Conservation (phyloP, 1,140 invertebrate species). For the Drosophila repletoides region DNA sequence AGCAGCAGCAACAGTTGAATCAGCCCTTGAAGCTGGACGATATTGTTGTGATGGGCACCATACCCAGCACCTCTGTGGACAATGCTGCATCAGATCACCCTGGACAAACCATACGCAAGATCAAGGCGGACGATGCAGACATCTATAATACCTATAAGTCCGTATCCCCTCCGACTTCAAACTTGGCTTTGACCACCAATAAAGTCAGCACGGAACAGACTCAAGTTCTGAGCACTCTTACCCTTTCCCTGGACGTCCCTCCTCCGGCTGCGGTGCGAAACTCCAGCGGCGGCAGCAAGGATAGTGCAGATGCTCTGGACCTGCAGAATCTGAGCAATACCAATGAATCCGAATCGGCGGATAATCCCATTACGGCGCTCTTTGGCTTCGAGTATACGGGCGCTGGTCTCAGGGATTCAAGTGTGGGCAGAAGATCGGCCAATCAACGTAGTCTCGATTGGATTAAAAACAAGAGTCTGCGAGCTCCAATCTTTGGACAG, state of each 20-base stretch:
- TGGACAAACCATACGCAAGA: slow-evolving; percentile 59
- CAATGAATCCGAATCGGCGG: slow-evolving; percentile 72
- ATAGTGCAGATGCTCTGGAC: slow-evolving; percentile 61
- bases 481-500: slow-evolving; percentile 58
- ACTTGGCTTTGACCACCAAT: slow-evolving; percentile 66
- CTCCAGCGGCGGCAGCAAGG: slow-evolving; percentile 44
- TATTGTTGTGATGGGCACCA: slow-evolving; percentile 61
- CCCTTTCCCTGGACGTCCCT: slow-evolving; percentile 51
- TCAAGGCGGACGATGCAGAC: slow-evolving; percentile 57
- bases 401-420: slow-evolving; percentile 53
- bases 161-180: slow-evolving; percentile 70
- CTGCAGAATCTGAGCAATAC: slow-evolving; percentile 71
- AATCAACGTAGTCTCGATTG: slow-evolving; percentile 60
- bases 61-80: slow-evolving; percentile 63
- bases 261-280: slow-evolving; percentile 49
- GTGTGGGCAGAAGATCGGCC: slow-evolving; percentile 61
- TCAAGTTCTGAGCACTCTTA: slow-evolving; percentile 32
- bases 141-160: slow-evolving; percentile 73
- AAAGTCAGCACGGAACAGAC: slow-evolving; percentile 69
- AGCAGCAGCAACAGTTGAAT: slow-evolving; percentile 18
- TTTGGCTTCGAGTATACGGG: slow-evolving; percentile 66
- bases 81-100: slow-evolving; percentile 30
- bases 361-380: slow-evolving; percentile 70
- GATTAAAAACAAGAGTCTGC: slow-evolving; percentile 51
- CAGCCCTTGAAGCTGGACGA: slow-evolving; percentile 54